Base-by-base conservation (phyloP, 2,797 vertebrate genomes). In the Enteromius treurensis region DNA sequence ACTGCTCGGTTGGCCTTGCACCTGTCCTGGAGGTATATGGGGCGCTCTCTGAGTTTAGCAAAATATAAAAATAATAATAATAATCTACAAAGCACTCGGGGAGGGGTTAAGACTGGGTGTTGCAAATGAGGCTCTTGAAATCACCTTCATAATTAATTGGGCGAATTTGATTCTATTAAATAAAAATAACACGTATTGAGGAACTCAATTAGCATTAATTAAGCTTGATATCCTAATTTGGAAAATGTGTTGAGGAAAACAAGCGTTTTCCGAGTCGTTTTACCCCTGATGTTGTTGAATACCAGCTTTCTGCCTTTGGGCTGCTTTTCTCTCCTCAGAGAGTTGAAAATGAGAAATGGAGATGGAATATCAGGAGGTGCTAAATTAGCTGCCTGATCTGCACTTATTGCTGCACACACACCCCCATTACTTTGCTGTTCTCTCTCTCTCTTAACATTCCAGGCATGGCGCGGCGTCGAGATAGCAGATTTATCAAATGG, bases 81-180 rank as follows among this genome's bases (percentile, higher is more conserved):
- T 83, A 77, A 89, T 89, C 88, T 88, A 84, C 79, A 88, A 84
- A 85, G 87, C 85, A 81, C 85, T 81, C 83, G 85, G 84, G 84
- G 79, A 84, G 85, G 79, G 87, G 85, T 80, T 84, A 84, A 87
- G 84, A 62, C 84, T 90, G 88, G 85, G 92, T 90, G 93, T 96
- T 95, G 95, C 96, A 97, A 97, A 98, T 95, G 96, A 97, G 97
- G 94, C 96, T 96, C 96, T 96, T 96, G 96, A 98, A 97, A 97
- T 97, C 96, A 95, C 93, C 95, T 95, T 95, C 95, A 95, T 99
- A 99, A 99, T 99, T 99, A 99, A 99, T 99, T 98, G 97, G 96
- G 95, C 96, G 97, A 97, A 99, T 99, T 98, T 98, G 97, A 98
- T 98, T 98, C 97, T 97, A 99, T 99, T 99, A 99, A 99, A 98